Percentiles rank a stretch among this genome's conserved stretches.
These are phyloP conservation scores for Macrocentrus cingulum DNA, from an alignment of 1,140 invertebrate species.

Conservation along the genomic window DNA sequence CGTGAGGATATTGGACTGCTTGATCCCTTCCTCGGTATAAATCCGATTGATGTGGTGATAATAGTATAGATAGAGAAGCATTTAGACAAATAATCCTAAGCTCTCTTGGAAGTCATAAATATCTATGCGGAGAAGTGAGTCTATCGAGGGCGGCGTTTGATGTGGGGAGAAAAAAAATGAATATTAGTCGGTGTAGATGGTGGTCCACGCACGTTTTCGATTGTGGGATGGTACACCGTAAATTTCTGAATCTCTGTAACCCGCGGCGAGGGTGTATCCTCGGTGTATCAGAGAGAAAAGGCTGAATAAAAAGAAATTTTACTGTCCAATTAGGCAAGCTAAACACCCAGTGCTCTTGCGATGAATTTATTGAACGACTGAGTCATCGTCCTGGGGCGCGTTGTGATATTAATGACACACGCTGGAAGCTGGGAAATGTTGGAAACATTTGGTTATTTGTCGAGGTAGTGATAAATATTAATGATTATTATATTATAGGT, in stretches of 20 bases:
- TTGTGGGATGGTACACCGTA: constrained; percentile 21
- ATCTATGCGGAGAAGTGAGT: constrained; percentile 11
- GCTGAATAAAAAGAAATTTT: constrained; percentile 17
- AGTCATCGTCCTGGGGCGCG: no score
- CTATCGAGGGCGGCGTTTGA: constrained; percentile 7
- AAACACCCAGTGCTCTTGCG: constrained; percentile 1
- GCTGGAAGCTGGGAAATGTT: no score
- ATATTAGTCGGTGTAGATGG: constrained; percentile 12
- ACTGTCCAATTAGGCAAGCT: constrained; percentile 24
- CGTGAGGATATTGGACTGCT: no score
- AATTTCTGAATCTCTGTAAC: constrained; percentile 19
- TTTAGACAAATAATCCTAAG: neutral
- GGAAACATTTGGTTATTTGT: no score
- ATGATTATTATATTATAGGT: no score
- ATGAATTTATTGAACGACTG: constrained; percentile 11
- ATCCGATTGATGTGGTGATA: no score
- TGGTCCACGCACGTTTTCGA: constrained; percentile 13
- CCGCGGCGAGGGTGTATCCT: constrained; percentile 18
- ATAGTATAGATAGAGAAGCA: neutral
- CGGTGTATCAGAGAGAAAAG: constrained; percentile 2
- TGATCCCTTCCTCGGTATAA: no score
- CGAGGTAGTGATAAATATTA: no score
- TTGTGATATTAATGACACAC: no score
- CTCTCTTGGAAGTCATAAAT: constrained; percentile 17
- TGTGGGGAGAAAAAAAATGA: neutral